These are phyloP conservation scores for Pseudotriccus pelzelni DNA, from an alignment of 2,797 vertebrate genomes.

Conservation along the genomic window DNA sequence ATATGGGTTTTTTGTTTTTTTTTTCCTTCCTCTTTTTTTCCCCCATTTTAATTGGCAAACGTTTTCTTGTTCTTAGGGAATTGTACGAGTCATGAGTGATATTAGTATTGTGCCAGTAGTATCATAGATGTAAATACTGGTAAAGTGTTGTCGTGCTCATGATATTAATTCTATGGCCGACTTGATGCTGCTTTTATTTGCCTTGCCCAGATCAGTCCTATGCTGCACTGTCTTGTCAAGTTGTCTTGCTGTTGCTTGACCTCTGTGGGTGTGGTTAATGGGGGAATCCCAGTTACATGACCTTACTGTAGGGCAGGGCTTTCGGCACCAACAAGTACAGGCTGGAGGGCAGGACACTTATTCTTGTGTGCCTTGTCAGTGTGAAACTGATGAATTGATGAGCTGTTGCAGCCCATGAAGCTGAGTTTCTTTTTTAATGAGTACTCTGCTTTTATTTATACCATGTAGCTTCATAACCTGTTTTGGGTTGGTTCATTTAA, in stretches of 20 bases:
- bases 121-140: background rate
- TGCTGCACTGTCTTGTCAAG: background rate
- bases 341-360: background rate
- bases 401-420: background rate
- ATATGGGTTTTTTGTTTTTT: background rate
- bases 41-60: background rate
- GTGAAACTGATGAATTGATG: background rate
- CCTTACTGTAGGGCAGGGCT: background rate
- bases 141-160: accelerated
- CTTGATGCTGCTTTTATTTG: background rate
- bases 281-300: background rate
- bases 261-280: background rate
- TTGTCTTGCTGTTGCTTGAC: background rate
- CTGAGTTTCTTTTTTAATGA: background rate
- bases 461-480: background rate
- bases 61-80: background rate
- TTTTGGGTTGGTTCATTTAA: background rate
- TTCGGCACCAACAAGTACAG: background rate
- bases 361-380: background rate
- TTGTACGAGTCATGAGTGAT: accelerated
- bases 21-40: too few species aligned
- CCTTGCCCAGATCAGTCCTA: background rate
- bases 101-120: background rate
- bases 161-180: background rate
- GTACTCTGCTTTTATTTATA: background rate